These are phyloP conservation scores for Rhagonycha fulva DNA, from an alignment of 2,888 invertebrate genomes.

Conservation along the genomic window DNA sequence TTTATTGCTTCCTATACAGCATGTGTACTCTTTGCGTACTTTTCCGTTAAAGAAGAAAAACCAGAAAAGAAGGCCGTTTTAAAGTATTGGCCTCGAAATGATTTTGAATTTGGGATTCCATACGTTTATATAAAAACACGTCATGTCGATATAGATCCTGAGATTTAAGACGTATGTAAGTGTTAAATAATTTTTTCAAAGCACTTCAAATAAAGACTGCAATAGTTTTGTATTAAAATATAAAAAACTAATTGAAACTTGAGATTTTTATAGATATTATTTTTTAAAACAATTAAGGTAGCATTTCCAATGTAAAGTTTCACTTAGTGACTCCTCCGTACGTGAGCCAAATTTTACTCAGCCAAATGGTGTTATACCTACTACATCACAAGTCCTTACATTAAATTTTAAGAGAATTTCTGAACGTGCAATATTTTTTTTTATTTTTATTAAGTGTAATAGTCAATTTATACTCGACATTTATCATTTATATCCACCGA, in stretches of 20 bases:
- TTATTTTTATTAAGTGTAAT: background rate
- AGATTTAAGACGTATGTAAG: conserved; percentile 11
- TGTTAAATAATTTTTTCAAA: background rate
- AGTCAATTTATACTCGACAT: too few species aligned
- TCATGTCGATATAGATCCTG: conserved; percentile 31
- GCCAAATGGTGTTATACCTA: background rate
- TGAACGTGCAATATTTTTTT: background rate
- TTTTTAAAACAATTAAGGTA: background rate
- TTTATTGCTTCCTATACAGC: conserved; percentile 79
- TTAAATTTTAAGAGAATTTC: background rate
- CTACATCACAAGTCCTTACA: background rate
- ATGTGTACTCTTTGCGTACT: conserved; percentile 78
- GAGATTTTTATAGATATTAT: background rate
- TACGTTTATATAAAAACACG: conserved; percentile 66
- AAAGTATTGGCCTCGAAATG: conserved; percentile 77
- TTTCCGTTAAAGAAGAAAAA: conserved; percentile 72
- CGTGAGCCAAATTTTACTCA: background rate
- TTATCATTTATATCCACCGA: too few species aligned
- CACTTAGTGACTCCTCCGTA: background rate
- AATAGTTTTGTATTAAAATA: background rate
- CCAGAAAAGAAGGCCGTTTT: conserved; percentile 73
- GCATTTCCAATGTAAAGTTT: background rate
- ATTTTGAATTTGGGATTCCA: conserved; percentile 78
- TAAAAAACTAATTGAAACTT: background rate
- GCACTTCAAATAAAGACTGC: background rate